Evolutionary conservation across 2,888 invertebrate genomes (phyloP).

Genomic region (Anthrax anthrax): DNA sequence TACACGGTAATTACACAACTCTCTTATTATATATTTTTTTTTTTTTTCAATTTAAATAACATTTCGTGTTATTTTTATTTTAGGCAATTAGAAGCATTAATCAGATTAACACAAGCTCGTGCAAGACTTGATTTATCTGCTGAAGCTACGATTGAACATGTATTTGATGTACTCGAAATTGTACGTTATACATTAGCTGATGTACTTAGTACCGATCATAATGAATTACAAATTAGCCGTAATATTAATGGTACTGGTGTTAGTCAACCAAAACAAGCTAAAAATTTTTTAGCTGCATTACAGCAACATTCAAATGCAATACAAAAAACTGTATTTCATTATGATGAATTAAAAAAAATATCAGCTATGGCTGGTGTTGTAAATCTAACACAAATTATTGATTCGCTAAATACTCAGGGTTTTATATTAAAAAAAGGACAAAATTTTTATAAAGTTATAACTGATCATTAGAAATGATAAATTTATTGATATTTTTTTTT

Average conservation of each 20-base stretch:
- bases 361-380: slow-evolving; percentile 47
- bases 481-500: too few relatives aligned
- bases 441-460: slow-evolving; percentile 52
- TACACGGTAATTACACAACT: slow-evolving; percentile 32
- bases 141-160: slow-evolving; percentile 65
- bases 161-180: slow-evolving; percentile 71
- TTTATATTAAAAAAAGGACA: slow-evolving; percentile 69
- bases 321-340: slow-evolving; percentile 57
- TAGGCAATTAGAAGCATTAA: slow-evolving; percentile 77
- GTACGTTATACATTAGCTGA: slow-evolving; percentile 67
- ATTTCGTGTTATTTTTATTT: slow-evolving; percentile 4
- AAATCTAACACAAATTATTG: slow-evolving; percentile 55
- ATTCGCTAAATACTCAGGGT: slow-evolving; percentile 71
- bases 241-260: slow-evolving; percentile 61
- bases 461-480: too few relatives aligned
- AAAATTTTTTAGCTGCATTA: slow-evolving; percentile 54
- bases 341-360: slow-evolving; percentile 60
- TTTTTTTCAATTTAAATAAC: not conserved
- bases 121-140: slow-evolving; percentile 76
- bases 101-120: slow-evolving; percentile 73
- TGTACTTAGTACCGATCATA: slow-evolving; percentile 55
- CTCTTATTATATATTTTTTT: not conserved
- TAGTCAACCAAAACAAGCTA: slow-evolving; percentile 53
- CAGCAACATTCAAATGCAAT: slow-evolving; percentile 49
- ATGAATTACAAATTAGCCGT: slow-evolving; percentile 36